These are phyloP conservation scores for Ormyrus rosae DNA, from an alignment of 2,888 invertebrate species.

Conservation along the genomic window DNA sequence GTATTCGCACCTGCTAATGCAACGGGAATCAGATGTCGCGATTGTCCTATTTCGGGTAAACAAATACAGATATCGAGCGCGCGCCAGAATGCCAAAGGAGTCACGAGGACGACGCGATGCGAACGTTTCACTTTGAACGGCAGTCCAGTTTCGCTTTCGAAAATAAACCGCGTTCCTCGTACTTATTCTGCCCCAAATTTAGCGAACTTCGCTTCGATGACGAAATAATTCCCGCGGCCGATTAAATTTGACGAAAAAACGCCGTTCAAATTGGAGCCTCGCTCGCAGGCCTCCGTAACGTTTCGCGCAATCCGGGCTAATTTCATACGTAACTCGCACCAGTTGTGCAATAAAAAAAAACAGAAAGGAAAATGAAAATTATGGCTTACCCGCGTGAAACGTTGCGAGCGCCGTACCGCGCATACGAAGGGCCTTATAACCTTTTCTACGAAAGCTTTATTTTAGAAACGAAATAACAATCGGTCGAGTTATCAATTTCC, in stretches of 20 bases:
- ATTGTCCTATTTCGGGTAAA: not conserved
- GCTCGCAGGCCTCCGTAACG: not conserved
- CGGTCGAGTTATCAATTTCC: no score
- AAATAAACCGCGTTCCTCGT: no score
- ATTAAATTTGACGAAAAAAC: not conserved
- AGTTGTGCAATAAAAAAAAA: not conserved
- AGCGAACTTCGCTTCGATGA: not conserved
- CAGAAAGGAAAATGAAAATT: constrained; percentile 14
- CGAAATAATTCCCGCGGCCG: constrained; percentile 11
- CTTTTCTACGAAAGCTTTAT: constrained; percentile 39
- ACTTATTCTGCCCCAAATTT: no score
- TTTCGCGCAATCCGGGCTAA: constrained; percentile 17
- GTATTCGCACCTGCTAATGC: no score
- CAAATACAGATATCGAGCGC: not conserved
- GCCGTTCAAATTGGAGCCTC: constrained; percentile 30
- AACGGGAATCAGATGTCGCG: no score
- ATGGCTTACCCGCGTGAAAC: constrained; percentile 5
- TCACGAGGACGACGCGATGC: no score
- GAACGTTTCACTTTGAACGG: no score
- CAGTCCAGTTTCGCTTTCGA: no score
- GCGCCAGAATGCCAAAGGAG: no score
- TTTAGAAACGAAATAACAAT: not conserved
- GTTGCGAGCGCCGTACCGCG: not conserved
- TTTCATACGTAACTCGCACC: constrained; percentile 21
- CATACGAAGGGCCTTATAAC: constrained; percentile 6